Base-by-base conservation (phyloP, 2,113 vertebrate species). In the Ceyx margarethae region DNA sequence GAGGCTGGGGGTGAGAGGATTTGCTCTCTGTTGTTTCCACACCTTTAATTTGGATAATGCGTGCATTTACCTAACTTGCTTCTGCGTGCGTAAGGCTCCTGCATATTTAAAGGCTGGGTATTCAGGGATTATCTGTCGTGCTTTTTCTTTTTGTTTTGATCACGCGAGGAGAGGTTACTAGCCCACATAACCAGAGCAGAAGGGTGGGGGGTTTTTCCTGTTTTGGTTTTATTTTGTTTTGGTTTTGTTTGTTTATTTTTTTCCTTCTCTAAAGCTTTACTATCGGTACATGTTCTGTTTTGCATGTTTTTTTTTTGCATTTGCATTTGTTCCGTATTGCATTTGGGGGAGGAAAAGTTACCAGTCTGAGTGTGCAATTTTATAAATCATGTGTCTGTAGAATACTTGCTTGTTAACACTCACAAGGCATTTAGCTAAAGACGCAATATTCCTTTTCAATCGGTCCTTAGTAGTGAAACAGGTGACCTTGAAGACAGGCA, bases 71-170 rank as follows among this genome's bases (percentile, higher is more conserved):
- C 96, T 97, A 95, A 95, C 94, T 97, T 96, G 97, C 98, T 98
- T 96, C 97, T 98, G 98, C 98, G 97, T 98, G 98, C 97, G 57
- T 96, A 76, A 95, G 92, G 97, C 98, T 98, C 96, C 97, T 99
- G 98, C 98, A 98, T 98, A 98, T 98, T 99, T 98, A 98, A 98
- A 98, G 98, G 91, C 96, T 96, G 95, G 97, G 98, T 96, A 98
- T 97, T 98, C 97, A 98, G 98, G 98, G 98, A 98, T 98, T 98
- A 96, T 98, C 97, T 98, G 97, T 98, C 97, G 91, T 98, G 98
- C 97, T 97, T 97, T 46, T 91, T 96, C 96, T 96, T 97, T 97
- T 97, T 97, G 97, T 97, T 98, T 94, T 93, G 92, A 98, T 98
- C 98, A 98, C 98, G 98, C 98, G 98, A 98, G 93, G 97, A 92